Conservation (phyloP, 2,888 invertebrate genomes). For the Deroplatys truncata region DNA sequence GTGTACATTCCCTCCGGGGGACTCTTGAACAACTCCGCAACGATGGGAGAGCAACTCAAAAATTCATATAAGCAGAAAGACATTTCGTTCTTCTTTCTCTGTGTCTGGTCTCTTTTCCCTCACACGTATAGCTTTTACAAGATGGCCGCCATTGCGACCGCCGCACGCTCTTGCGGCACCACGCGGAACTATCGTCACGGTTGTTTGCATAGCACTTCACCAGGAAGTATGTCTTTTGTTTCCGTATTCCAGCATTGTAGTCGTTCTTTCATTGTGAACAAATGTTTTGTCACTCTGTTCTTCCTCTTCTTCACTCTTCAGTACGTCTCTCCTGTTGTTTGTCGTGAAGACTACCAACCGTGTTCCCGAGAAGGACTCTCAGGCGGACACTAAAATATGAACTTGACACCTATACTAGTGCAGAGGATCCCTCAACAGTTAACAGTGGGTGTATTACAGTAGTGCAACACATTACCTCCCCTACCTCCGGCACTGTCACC, state of each 20-base stretch:
- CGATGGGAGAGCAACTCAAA: conserved; percentile 15
- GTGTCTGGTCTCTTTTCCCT: background rate
- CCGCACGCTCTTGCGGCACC: conserved; percentile 21
- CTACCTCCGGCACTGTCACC: background rate
- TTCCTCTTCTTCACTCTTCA: background rate
- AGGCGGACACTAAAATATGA: background rate
- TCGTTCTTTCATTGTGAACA: background rate
- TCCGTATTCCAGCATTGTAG: background rate
- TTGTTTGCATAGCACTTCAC: background rate
- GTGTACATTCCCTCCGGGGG: conserved; percentile 15
- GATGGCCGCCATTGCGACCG: conserved; percentile 9
- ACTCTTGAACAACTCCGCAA: background rate
- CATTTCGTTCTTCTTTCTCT: background rate
- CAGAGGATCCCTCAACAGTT: background rate
- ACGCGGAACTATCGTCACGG: conserved; percentile 2
- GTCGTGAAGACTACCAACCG: background rate
- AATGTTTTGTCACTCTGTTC: background rate
- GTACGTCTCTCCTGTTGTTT: background rate
- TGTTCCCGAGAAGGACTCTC: background rate
- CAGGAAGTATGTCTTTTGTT: background rate
- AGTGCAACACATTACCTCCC: background rate
- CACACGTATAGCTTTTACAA: background rate
- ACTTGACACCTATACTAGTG: background rate
- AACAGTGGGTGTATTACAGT: background rate
- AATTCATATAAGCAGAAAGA: conserved; percentile 14